Conservation (phyloP, 2,113 vertebrate species). For the Ceyx cyanopectus region DNA sequence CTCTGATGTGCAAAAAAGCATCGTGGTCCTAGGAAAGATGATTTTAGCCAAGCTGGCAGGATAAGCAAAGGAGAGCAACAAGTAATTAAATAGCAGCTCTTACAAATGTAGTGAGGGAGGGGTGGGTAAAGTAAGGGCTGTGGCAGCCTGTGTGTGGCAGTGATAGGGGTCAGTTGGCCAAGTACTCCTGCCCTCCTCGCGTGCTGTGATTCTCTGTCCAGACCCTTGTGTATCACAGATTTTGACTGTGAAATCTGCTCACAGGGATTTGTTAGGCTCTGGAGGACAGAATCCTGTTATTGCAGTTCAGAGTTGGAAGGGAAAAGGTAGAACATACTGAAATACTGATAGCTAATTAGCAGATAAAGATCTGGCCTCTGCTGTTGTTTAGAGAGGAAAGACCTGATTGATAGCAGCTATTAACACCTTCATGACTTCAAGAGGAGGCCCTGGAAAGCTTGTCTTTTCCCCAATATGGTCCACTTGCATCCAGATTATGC, state of each 20-base stretch:
- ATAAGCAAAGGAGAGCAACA: neutral
- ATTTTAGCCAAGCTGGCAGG: neutral
- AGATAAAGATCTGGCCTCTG: slow-evolving; percentile 15
- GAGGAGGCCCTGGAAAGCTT: neutral
- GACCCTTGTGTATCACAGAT: neutral
- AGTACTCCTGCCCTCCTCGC: fast-evolving
- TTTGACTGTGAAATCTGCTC: neutral
- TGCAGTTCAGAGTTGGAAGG: neutral
- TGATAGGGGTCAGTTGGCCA: neutral
- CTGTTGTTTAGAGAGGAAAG: neutral
- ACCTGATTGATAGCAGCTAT: slow-evolving; percentile 8
- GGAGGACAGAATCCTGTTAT: neutral
- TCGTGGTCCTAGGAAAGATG: neutral
- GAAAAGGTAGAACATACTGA: neutral
- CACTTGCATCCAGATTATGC: neutral
- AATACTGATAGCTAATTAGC: slow-evolving; percentile 21
- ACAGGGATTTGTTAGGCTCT: neutral
- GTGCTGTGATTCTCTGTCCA: neutral
- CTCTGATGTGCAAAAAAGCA: neutral
- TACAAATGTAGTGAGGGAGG: neutral
- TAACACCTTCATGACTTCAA: slow-evolving; percentile 9
- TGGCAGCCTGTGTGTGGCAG: neutral
- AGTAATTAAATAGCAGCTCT: neutral
- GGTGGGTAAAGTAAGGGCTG: neutral
- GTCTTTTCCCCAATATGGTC: neutral